These are phyloP conservation scores for Ambastaia sidthimunki DNA, from an alignment of 2,797 vertebrate genomes.

Conservation along the genomic window DNA sequence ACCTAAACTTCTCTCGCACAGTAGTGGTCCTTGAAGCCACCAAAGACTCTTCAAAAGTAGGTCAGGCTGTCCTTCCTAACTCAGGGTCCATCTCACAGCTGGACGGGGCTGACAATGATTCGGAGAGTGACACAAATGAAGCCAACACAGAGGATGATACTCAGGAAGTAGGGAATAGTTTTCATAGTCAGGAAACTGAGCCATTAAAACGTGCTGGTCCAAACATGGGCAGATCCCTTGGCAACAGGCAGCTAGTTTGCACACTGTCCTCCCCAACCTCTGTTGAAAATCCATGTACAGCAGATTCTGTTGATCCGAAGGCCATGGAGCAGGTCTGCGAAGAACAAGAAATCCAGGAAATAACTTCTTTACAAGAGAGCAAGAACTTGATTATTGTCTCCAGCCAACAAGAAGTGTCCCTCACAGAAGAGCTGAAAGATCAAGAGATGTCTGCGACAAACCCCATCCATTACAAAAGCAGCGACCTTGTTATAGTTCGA, in stretches of 20 bases:
- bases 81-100: constrained; percentile 83
- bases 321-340: constrained; percentile 8
- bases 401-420: constrained; percentile 59
- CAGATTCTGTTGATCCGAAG: constrained; percentile 6
- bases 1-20: constrained; percentile 81
- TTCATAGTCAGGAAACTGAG: constrained; percentile 45
- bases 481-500: constrained; percentile 56
- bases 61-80: constrained; percentile 57
- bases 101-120: constrained; percentile 87
- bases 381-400: constrained; percentile 13
- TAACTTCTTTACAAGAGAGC: not conserved
- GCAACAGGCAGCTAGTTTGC: constrained; percentile 33
- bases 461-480: constrained; percentile 47
- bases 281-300: not conserved
- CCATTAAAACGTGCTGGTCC: constrained; percentile 24
- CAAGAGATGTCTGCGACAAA: constrained; percentile 27
- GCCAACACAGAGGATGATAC: constrained; percentile 53
- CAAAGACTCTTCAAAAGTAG: constrained; percentile 59
- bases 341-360: constrained; percentile 27
- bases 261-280: constrained; percentile 2
- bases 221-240: constrained; percentile 11
- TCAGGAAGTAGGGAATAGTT: constrained; percentile 46
- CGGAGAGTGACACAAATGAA: constrained; percentile 82
- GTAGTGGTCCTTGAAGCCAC: constrained; percentile 76
- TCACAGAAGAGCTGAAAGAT: constrained; percentile 44